Evolutionary conservation across 2,797 vertebrate genomes (phyloP).

Genomic region (Poecile montanus): DNA sequence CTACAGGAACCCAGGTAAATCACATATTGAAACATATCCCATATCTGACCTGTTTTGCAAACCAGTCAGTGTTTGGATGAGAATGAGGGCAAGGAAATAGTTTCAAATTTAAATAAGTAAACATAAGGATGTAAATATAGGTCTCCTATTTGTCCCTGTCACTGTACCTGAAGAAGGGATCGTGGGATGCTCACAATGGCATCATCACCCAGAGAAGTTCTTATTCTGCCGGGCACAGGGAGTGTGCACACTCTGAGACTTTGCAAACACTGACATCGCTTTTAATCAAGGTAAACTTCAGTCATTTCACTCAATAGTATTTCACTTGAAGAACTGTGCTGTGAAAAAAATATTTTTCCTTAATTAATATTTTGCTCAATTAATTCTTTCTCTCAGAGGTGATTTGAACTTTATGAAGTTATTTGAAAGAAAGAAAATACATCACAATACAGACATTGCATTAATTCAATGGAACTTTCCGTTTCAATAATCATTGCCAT

Average conservation of each 20-base stretch:
- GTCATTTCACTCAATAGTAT: neutral
- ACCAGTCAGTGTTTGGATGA: neutral
- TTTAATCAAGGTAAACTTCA: neutral
- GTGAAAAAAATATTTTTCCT: neutral
- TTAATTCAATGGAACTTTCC: neutral
- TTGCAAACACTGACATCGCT: neutral
- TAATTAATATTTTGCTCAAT: slow-evolving; percentile 7
- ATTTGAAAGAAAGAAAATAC: neutral
- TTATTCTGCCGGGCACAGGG: neutral
- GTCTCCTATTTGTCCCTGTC: neutral
- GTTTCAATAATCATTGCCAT: neutral
- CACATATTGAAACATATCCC: neutral
- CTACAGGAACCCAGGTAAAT: neutral
- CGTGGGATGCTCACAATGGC: fast-evolving
- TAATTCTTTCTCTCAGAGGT: slow-evolving; percentile 18
- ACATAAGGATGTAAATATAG: neutral
- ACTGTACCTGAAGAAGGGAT: neutral
- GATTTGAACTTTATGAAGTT: slow-evolving; percentile 1
- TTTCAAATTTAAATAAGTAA: neutral
- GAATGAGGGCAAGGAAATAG: neutral
- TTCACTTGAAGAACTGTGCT: neutral
- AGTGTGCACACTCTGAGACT: neutral
- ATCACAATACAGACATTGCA: neutral
- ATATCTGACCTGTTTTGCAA: neutral
- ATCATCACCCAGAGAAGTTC: neutral